Conservation (phyloP, 2,113 vertebrate species). For the Corapipo altera region DNA sequence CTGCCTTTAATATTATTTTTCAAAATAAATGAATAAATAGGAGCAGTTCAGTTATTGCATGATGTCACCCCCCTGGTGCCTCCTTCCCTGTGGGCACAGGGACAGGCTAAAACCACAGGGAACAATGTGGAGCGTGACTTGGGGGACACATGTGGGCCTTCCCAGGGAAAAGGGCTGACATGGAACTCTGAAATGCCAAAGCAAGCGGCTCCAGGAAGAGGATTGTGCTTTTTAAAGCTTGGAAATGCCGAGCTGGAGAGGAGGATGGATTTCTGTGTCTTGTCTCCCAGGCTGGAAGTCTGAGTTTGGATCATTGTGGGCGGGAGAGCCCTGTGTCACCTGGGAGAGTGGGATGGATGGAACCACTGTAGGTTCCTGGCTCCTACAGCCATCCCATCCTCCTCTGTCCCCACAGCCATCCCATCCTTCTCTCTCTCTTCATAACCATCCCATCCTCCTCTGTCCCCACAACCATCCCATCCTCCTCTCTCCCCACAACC, state of each 20-base stretch:
- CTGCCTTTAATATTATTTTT: neutral
- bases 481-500: no score
- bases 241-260: neutral
- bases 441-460: no score
- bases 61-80: neutral
- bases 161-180: neutral
- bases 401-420: neutral
- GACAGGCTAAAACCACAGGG: neutral
- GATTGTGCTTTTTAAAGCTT: neutral
- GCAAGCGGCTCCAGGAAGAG: neutral
- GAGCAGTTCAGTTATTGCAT: neutral
- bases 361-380: fast-evolving
- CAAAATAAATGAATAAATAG: neutral
- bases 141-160: neutral
- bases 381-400: neutral
- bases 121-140: neutral
- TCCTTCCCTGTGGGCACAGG: neutral
- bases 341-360: neutral
- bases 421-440: no score
- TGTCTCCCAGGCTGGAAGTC: neutral
- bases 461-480: no score
- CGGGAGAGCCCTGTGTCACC: fast-evolving
- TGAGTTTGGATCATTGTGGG: neutral
- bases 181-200: neutral
- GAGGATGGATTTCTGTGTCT: fast-evolving